Evolutionary conservation across 2,113 vertebrate species (phyloP).

Genomic region (Forbesichthys papilliferus): DNA sequence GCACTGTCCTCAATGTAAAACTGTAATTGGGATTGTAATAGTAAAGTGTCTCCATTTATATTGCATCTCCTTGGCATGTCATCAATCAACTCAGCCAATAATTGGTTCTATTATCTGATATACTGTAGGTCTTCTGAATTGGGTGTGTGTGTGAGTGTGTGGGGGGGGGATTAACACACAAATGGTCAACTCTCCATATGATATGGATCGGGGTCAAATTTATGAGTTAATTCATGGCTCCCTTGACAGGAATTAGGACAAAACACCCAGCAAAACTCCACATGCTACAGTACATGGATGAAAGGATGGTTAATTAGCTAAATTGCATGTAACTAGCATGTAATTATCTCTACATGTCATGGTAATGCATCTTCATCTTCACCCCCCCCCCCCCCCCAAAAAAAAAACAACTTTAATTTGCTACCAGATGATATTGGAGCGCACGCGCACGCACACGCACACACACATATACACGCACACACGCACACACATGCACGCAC

Average conservation of each 20-base stretch:
- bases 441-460: background rate
- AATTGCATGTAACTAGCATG: too few relatives aligned
- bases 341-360: background rate
- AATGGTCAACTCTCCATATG: background rate
- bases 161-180: slow-evolving; percentile 27
- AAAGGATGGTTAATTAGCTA: too few relatives aligned
- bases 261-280: too few relatives aligned
- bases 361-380: too few relatives aligned
- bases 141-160: background rate
- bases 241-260: slow-evolving; percentile 17
- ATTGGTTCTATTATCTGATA: slow-evolving; percentile 68
- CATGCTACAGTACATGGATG: too few relatives aligned
- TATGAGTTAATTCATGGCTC: slow-evolving; percentile 16
- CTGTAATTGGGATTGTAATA: slow-evolving; percentile 9
- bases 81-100: slow-evolving; percentile 62
- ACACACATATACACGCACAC: background rate
- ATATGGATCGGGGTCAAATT: slow-evolving; percentile 36
- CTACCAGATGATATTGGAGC: background rate
- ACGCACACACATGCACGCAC: background rate
- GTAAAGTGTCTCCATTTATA: slow-evolving; percentile 46
- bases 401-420: too few relatives aligned
- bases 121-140: slow-evolving; percentile 43
- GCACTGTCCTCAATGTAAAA: slow-evolving; percentile 13
- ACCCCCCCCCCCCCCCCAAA: too few relatives aligned
- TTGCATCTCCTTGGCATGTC: slow-evolving; percentile 47